phyloP scores from a whole-genome alignment of 2,797 vertebrate genomes.

The Dipus sagitta region DNA sequence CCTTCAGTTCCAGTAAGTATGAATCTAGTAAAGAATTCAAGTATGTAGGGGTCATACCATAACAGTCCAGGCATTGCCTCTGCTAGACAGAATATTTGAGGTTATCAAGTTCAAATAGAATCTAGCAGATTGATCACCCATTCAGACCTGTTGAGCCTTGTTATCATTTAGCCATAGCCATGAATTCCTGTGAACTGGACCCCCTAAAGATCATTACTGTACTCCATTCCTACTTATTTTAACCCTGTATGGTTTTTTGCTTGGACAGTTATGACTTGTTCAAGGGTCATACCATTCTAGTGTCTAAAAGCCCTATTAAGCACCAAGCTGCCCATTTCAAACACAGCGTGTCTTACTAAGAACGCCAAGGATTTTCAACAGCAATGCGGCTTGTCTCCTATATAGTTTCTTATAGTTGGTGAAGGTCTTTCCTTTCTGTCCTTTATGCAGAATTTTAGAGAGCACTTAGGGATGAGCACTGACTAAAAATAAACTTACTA shows the following conservation, averaged over 20 bases:
- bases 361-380: background rate
- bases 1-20: background rate
- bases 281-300: background rate
- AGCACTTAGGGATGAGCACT: background rate
- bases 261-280: background rate
- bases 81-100: background rate
- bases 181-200: background rate
- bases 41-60: background rate
- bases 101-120: background rate
- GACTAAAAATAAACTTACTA: slow-evolving; percentile 4
- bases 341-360: background rate
- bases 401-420: background rate
- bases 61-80: background rate
- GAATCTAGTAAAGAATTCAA: background rate
- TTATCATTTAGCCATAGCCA: background rate
- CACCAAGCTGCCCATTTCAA: background rate
- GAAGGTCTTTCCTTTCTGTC: background rate
- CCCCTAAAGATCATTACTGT: background rate
- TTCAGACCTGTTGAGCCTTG: background rate
- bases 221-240: background rate
- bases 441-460: background rate
- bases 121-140: background rate
- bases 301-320: background rate
- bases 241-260: background rate
- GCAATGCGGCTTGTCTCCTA: background rate